Percentiles rank a stretch among this genome's conserved stretches.
These are phyloP conservation scores for Marmota monax DNA, from an alignment of 2,113 vertebrate genomes.

Conservation along the genomic window DNA sequence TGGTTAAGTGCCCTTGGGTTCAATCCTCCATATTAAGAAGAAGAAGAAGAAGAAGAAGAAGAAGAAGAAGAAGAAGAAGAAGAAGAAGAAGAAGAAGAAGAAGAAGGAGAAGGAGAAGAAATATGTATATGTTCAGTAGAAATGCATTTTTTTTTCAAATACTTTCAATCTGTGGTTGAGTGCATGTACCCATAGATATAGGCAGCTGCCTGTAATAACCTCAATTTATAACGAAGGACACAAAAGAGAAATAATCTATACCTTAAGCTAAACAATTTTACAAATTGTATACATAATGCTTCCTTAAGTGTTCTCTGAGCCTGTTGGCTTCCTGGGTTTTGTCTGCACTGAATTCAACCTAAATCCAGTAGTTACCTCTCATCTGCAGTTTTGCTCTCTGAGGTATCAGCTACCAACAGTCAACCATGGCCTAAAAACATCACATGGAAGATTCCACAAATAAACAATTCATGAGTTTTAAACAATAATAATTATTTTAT, in stretches of 20 bases:
- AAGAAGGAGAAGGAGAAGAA: no score
- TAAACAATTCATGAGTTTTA: background rate
- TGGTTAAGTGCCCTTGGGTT: no score
- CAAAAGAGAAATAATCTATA: background rate
- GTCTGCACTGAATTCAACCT: no score
- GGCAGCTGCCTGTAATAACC: background rate
- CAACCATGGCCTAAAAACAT: background rate
- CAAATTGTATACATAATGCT: background rate
- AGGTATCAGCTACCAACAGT: background rate
- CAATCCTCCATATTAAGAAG: no score
- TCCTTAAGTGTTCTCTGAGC: rapidly evolving
- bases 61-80: no score
- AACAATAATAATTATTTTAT: background rate
- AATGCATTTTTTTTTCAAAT: background rate
- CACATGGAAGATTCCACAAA: background rate
- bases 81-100: no score
- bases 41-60: rapidly evolving
- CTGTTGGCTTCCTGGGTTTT: rapidly evolving
- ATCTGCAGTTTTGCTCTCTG: background rate
- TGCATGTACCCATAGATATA: background rate
- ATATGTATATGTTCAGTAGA: background rate
- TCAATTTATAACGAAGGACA: background rate
- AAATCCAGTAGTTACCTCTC: background rate
- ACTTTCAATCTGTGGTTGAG: background rate
- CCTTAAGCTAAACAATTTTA: background rate